Evolutionary conservation across 2,888 invertebrate genomes (phyloP).

Genomic region (Dasysyrphus tricinctus): DNA sequence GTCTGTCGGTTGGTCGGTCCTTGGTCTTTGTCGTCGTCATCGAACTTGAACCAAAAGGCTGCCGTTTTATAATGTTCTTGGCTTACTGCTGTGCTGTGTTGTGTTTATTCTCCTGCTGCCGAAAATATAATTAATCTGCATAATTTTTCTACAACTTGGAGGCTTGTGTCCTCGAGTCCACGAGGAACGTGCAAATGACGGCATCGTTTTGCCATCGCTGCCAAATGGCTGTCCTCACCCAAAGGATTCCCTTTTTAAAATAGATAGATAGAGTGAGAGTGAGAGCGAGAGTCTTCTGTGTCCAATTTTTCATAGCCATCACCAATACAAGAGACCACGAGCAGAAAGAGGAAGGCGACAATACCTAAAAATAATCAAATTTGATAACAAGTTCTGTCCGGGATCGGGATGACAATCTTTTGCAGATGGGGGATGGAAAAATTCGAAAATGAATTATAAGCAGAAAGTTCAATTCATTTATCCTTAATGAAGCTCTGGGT

Average conservation of each 20-base stretch:
- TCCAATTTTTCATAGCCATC: neutral
- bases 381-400: slow-evolving; percentile 67
- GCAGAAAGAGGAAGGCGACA: slow-evolving; percentile 15
- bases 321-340: neutral
- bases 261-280: slow-evolving; percentile 6
- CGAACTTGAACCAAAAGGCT: slow-evolving; percentile 22
- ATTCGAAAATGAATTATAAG: slow-evolving; percentile 70
- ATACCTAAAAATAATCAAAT: slow-evolving; percentile 67
- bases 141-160: slow-evolving; percentile 52
- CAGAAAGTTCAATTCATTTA: slow-evolving; percentile 71
- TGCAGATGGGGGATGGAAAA: slow-evolving; percentile 30
- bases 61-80: slow-evolving; percentile 48
- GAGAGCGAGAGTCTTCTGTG: slow-evolving; percentile 2
- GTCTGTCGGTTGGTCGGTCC: neutral
- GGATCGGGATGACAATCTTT: slow-evolving; percentile 33
- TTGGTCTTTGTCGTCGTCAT: neutral
- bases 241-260: slow-evolving; percentile 43
- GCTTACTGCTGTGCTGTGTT: slow-evolving; percentile 18
- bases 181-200: slow-evolving; percentile 67
- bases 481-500: slow-evolving; percentile 63
- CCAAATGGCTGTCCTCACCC: slow-evolving; percentile 61
- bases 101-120: slow-evolving; percentile 59
- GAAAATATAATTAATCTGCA: slow-evolving; percentile 75
- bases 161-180: slow-evolving; percentile 44
- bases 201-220: slow-evolving; percentile 47